A percentile compares a stretch with the other conserved stretches of the same genome.
phyloP scores from a whole-genome alignment of 2,888 invertebrate species.

The Emmelina monodactyla region DNA sequence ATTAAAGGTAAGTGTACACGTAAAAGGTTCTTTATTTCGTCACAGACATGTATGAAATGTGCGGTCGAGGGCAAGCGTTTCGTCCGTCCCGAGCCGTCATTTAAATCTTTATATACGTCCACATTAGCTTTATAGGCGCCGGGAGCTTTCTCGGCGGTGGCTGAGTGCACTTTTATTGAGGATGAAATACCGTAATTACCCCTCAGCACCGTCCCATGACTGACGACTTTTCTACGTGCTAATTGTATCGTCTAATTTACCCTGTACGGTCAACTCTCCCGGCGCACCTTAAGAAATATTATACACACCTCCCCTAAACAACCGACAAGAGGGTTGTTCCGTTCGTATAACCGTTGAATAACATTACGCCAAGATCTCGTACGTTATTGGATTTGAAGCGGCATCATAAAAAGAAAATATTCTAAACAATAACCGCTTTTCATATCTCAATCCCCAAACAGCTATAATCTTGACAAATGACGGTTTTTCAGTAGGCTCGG shows the following conservation, averaged over 20 bases:
- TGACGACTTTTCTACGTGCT: slow-evolving; percentile 51
- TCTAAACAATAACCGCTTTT: slow-evolving; percentile 60
- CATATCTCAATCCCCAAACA: slow-evolving; percentile 56
- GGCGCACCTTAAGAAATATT: slow-evolving; percentile 5
- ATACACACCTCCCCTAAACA: slow-evolving; percentile 8
- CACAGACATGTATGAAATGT: too few relatives aligned
- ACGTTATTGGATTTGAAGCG: slow-evolving; percentile 20
- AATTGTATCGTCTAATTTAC: slow-evolving; percentile 35
- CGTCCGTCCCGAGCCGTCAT: slow-evolving; percentile 31
- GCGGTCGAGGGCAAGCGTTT: slow-evolving; percentile 5
- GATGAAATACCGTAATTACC: slow-evolving; percentile 59
- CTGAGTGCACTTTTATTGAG: slow-evolving; percentile 61
- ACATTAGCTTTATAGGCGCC: slow-evolving; percentile 56
- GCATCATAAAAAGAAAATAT: slow-evolving; percentile 37
- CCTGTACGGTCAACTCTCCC: neutral
- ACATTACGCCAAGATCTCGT: slow-evolving; percentile 13
- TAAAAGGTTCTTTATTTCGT: too few relatives aligned
- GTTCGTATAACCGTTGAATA: slow-evolving; percentile 12
- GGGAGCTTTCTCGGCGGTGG: slow-evolving; percentile 45
- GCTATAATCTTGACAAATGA: slow-evolving; percentile 63
- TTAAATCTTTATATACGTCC: slow-evolving; percentile 58
- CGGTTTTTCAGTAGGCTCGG: slow-evolving; percentile 48
- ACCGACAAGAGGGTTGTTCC: neutral
- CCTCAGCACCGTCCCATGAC: slow-evolving; percentile 49
- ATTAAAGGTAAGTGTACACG: too few relatives aligned